phyloP scores from a whole-genome alignment of 2,113 vertebrate species.

The Gobiocypris rarus region DNA sequence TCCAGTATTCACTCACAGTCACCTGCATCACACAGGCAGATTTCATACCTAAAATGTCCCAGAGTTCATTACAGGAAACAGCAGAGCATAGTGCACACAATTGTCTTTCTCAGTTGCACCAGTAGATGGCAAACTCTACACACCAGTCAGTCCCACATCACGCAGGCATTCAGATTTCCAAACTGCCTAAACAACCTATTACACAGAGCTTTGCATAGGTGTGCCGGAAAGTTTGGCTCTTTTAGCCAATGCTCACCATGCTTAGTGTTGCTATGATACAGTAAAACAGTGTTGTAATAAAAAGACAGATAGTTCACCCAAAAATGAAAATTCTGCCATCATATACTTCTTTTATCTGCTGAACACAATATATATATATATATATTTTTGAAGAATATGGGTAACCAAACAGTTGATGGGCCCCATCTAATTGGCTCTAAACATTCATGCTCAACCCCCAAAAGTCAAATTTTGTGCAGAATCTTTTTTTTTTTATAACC shows the following conservation, averaged over 20 bases:
- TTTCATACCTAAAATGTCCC: neutral
- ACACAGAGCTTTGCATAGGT: neutral
- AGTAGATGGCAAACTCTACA: slow-evolving; percentile 41
- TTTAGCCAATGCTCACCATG: neutral
- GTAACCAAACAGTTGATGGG: too few species aligned
- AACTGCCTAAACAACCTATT: neutral
- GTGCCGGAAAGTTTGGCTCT: neutral
- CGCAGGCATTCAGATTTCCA: neutral
- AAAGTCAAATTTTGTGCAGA: too few species aligned
- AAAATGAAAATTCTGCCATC: too few species aligned
- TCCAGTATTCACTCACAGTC: neutral
- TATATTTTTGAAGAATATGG: too few species aligned
- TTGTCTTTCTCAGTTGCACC: neutral
- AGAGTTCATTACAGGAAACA: neutral
- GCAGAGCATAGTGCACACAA: neutral
- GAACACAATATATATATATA: too few species aligned
- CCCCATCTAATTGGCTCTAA: too few species aligned
- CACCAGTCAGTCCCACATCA: neutral
- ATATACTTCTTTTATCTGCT: too few species aligned
- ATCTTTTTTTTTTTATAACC: too few species aligned
- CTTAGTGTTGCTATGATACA: neutral
- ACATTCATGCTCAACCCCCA: too few species aligned
- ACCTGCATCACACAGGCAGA: neutral
- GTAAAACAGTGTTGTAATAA: neutral
- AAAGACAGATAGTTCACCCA: neutral